Evolutionary conservation across 2,113 vertebrate species (phyloP).

Genomic region (Bos javanicus): DNA sequence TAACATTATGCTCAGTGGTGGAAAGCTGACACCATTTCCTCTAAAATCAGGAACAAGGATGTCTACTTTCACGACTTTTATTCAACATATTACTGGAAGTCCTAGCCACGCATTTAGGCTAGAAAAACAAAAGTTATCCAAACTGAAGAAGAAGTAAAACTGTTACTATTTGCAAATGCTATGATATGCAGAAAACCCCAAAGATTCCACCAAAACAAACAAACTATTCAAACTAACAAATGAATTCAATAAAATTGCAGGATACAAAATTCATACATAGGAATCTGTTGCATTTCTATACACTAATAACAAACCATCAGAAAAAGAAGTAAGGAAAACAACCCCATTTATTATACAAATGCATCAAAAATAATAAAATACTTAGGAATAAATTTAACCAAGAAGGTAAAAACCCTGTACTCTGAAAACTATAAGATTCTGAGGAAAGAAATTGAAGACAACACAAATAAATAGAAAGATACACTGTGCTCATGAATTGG

Average conservation of each 20-base stretch:
- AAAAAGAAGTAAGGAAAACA: background rate
- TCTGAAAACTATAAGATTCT: background rate
- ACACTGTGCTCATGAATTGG: background rate
- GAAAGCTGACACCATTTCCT: background rate
- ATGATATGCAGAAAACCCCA: background rate
- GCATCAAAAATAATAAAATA: background rate
- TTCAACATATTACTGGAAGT: background rate
- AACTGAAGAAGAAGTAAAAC: background rate
- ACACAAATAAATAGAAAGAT: background rate
- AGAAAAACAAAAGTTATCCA: background rate
- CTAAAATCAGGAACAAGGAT: background rate
- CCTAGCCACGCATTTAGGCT: background rate
- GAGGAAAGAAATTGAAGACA: background rate
- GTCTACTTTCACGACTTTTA: background rate
- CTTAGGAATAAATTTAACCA: background rate
- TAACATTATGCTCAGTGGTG: background rate
- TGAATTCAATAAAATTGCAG: background rate
- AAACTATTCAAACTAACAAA: background rate
- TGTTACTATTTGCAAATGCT: background rate
- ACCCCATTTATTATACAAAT: background rate
- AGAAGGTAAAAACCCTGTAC: background rate
- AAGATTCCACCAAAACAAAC: background rate
- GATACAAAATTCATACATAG: background rate
- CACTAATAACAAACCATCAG: background rate
- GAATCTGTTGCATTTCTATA: background rate